phyloP scores from a whole-genome alignment of 2,888 invertebrate species.

The Drosophila pullipes region DNA sequence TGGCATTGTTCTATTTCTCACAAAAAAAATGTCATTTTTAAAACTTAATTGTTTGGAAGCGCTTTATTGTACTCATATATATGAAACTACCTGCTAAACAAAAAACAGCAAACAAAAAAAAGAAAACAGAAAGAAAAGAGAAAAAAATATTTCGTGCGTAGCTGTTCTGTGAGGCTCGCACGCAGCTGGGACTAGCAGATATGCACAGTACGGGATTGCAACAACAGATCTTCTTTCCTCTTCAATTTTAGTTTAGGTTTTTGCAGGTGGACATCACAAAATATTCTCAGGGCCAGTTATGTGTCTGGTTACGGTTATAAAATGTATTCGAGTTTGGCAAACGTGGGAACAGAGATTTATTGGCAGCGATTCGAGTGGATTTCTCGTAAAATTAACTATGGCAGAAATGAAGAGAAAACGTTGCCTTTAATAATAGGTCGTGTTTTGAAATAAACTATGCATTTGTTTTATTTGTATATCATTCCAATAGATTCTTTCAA shows the following conservation, averaged over 20 bases:
- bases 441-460: not conserved
- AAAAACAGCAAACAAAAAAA: constrained; percentile 18
- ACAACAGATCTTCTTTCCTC: constrained; percentile 74
- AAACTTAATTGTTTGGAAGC: constrained; percentile 77
- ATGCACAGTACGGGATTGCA: constrained; percentile 55
- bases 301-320: constrained; percentile 70
- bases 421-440: not conserved
- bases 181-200: constrained; percentile 52
- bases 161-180: constrained; percentile 43
- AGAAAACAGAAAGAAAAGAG: constrained; percentile 11
- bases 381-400: constrained; percentile 29
- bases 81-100: constrained; percentile 50
- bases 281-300: constrained; percentile 69
- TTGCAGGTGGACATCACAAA: constrained; percentile 72
- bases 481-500: not conserved
- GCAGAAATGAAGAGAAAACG: constrained; percentile 1
- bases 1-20: constrained; percentile 67
- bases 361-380: constrained; percentile 43
- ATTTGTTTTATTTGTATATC: not conserved
- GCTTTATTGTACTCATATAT: constrained; percentile 26
- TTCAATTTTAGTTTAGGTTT: constrained; percentile 53
- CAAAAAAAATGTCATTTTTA: constrained; percentile 70
- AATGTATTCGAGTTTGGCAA: constrained; percentile 54
- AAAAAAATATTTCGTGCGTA: constrained; percentile 57
- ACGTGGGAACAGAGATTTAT: constrained; percentile 66